Evolutionary conservation across 2,113 vertebrate species (phyloP).

Genomic region (Tetraodon nigroviridis): DNA sequence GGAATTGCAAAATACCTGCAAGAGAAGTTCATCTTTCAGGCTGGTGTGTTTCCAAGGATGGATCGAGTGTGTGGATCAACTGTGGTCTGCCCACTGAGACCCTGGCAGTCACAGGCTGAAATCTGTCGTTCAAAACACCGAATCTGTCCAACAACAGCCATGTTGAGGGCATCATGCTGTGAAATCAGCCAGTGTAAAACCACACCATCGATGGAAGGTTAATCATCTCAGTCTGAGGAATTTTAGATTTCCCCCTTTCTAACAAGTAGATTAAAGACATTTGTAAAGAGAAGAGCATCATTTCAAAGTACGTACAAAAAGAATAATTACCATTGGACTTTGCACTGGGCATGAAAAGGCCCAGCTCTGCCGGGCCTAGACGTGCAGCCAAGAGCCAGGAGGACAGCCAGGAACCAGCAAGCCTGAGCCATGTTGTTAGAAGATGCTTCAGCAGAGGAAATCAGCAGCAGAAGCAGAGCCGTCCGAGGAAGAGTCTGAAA

Average conservation of each 20-base stretch:
- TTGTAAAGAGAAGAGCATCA: background rate
- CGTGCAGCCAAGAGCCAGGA: constrained; percentile 29
- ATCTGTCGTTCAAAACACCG: too few species aligned
- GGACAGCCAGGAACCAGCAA: constrained; percentile 19
- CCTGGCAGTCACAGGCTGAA: too few species aligned
- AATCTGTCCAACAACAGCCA: too few species aligned
- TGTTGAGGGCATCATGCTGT: too few species aligned
- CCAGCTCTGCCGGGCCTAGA: constrained; percentile 40
- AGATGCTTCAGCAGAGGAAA: background rate
- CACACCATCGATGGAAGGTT: too few species aligned
- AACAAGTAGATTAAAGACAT: too few species aligned
- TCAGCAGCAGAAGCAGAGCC: too few species aligned
- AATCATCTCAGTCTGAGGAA: too few species aligned
- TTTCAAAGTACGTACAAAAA: background rate
- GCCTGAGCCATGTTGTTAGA: constrained; percentile 32
- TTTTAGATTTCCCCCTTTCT: too few species aligned
- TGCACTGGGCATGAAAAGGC: constrained; percentile 76
- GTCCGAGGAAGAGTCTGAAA: background rate
- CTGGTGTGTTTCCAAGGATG: background rate
- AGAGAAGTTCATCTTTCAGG: background rate
- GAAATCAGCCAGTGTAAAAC: too few species aligned
- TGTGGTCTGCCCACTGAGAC: too few species aligned
- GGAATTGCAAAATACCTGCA: constrained; percentile 71
- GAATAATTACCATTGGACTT: constrained; percentile 69
- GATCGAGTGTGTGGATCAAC: too few species aligned